Conservation (phyloP, 2,797 vertebrate genomes). For the Myotis daubentonii region DNA sequence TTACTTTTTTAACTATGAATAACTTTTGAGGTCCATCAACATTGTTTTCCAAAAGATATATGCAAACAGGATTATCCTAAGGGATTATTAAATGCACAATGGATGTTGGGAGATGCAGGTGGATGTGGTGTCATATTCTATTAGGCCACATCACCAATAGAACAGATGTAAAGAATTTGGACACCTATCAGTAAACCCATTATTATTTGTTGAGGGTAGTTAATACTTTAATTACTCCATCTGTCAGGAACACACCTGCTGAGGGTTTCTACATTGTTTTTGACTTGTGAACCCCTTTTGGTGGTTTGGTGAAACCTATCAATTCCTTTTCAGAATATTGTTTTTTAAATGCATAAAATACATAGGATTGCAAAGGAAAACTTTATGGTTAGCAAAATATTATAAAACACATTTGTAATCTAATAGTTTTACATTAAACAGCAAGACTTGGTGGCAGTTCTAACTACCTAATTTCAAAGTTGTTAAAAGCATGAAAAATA, state of each 20-base stretch:
- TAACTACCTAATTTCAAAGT: constrained; percentile 16
- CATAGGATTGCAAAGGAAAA: not conserved
- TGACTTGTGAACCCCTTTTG: not conserved
- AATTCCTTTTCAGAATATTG: not conserved
- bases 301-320: not conserved
- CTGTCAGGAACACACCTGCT: not conserved
- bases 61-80: not conserved
- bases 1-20: not conserved
- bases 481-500: not conserved
- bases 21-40: not conserved
- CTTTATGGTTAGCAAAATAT: not conserved
- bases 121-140: not conserved
- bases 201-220: not conserved
- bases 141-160: not conserved
- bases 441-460: not conserved
- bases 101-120: not conserved
- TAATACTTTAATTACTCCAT: constrained; percentile 38
- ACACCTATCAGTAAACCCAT: not conserved
- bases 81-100: not conserved
- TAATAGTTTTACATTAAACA: not conserved
- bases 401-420: not conserved
- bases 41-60: constrained; percentile 17
- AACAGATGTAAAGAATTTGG: not conserved
- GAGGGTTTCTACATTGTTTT: not conserved
- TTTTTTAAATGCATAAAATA: constrained; percentile 4